Evolutionary conservation across 1,140 invertebrate genomes (phyloP).

Genomic region (Drosophila rufa): DNA sequence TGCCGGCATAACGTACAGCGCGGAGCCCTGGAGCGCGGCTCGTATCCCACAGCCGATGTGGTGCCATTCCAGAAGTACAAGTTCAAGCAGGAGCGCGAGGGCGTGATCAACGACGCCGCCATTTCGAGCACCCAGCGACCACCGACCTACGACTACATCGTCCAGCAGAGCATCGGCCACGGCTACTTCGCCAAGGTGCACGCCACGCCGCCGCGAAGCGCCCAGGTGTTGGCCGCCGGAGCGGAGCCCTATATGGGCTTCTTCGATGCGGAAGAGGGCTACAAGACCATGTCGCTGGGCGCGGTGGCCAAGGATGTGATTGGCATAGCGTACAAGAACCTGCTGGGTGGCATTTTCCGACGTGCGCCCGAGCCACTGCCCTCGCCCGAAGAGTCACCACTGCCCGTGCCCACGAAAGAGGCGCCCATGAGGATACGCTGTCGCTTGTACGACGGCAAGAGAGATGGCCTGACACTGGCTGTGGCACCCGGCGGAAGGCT

Average conservation of each 20-base stretch:
- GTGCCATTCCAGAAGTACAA: slow-evolving; percentile 92
- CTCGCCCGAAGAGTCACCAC: slow-evolving; percentile 36
- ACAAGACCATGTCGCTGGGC: slow-evolving; percentile 90
- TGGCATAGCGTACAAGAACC: slow-evolving; percentile 89
- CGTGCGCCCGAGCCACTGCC: slow-evolving; percentile 37
- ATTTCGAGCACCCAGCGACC: slow-evolving; percentile 91
- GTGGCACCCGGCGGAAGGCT: slow-evolving; percentile 93
- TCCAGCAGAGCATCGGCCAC: slow-evolving; percentile 85
- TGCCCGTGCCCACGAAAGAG: slow-evolving; percentile 86
- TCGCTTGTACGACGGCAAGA: slow-evolving; percentile 93
- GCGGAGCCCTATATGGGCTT: slow-evolving; percentile 94
- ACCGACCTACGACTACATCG: slow-evolving; percentile 94
- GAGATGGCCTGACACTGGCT: slow-evolving; percentile 90
- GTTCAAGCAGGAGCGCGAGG: slow-evolving; percentile 90
- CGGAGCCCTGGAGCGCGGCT: slow-evolving; percentile 40
- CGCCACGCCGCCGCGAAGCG: slow-evolving; percentile 91
- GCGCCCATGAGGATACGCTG: slow-evolving; percentile 90
- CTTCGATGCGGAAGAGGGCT: slow-evolving; percentile 95
- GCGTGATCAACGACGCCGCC: slow-evolving; percentile 90
- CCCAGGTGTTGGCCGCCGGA: slow-evolving; percentile 92
- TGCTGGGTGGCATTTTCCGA: slow-evolving; percentile 70
- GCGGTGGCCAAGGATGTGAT: slow-evolving; percentile 95
- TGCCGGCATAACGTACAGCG: slow-evolving; percentile 73
- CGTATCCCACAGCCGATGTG: slow-evolving; percentile 62
- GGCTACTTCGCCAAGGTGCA: slow-evolving; percentile 87